Percentiles rank a stretch among this genome's conserved stretches.
These are phyloP conservation scores for Drosophila melanocephala DNA, from an alignment of 2,888 invertebrate genomes.

Conservation along the genomic window DNA sequence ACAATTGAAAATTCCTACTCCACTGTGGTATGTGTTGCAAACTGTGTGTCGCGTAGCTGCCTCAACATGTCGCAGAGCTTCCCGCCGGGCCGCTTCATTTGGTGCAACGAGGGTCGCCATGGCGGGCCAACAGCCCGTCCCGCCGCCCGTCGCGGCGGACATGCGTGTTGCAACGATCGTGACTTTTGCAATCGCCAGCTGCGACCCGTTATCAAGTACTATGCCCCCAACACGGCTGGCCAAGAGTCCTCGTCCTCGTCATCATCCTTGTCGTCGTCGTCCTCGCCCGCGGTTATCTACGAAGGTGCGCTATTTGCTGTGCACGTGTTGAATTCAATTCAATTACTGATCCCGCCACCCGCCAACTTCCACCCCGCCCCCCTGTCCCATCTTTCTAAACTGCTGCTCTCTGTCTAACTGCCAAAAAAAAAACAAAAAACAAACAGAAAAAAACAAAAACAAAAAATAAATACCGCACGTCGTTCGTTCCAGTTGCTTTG, in stretches of 20 bases:
- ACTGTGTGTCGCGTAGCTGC: constrained; percentile 73
- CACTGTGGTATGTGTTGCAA: constrained; percentile 31
- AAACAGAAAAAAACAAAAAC: constrained; percentile 27
- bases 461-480: constrained; percentile 43
- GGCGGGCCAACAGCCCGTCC: constrained; percentile 85
- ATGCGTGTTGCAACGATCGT: constrained; percentile 84
- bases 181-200: constrained; percentile 85
- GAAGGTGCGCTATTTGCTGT: constrained; percentile 76
- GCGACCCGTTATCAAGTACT: constrained; percentile 84
- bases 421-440: constrained; percentile 26
- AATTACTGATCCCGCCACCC: constrained; percentile 12
- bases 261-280: constrained; percentile 6
- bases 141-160: constrained; percentile 82
- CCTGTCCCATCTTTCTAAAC: constrained; percentile 12
- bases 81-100: constrained; percentile 85
- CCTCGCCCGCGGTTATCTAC: constrained; percentile 47
- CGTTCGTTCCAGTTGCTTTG: constrained; percentile 66
- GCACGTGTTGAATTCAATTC: constrained; percentile 56
- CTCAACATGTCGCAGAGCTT: constrained; percentile 84
- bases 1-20: constrained; percentile 1
- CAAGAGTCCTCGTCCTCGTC: constrained; percentile 22
- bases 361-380: constrained; percentile 10
- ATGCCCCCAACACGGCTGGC: constrained; percentile 53
- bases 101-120: constrained; percentile 84
- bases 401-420: constrained; percentile 25